These are phyloP conservation scores for Indicator indicator DNA, from an alignment of 2,113 vertebrate species.

Conservation along the genomic window DNA sequence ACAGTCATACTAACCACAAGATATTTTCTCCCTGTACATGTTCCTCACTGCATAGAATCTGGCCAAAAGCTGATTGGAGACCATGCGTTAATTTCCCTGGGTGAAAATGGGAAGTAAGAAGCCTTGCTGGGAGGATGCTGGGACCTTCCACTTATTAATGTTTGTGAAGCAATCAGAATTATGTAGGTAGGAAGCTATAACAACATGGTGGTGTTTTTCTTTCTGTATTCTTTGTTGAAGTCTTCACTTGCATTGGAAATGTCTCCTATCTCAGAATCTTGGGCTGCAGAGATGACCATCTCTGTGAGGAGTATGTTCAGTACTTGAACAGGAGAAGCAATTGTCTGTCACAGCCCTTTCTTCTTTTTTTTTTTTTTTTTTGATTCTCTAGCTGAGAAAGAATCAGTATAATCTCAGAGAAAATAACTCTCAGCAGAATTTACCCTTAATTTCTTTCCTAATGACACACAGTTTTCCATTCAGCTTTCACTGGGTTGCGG, in stretches of 20 bases:
- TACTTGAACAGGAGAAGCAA: background rate
- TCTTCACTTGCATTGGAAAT: background rate
- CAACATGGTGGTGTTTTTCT: fast-evolving
- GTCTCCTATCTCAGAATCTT: background rate
- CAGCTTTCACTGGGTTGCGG: background rate
- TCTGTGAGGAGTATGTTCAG: background rate
- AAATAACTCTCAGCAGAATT: background rate
- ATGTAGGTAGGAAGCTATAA: background rate
- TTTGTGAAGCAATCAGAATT: background rate
- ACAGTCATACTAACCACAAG: background rate
- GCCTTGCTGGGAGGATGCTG: background rate
- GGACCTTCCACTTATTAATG: background rate
- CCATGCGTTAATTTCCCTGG: background rate
- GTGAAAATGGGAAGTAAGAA: background rate
- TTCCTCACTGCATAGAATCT: background rate
- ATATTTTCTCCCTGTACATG: fast-evolving
- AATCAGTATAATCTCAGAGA: background rate
- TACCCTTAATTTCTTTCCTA: background rate
- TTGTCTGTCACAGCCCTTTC: background rate
- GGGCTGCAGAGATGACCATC: background rate
- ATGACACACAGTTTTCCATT: constrained; percentile 1
- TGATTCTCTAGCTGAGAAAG: background rate
- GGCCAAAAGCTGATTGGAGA: background rate
- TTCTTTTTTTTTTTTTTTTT: background rate
- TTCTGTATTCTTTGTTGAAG: background rate